Percentiles rank a stretch among this genome's conserved stretches.
These are phyloP conservation scores for Piliocolobus tephrosceles DNA, from an alignment of 2,113 vertebrate genomes.

Conservation along the genomic window DNA sequence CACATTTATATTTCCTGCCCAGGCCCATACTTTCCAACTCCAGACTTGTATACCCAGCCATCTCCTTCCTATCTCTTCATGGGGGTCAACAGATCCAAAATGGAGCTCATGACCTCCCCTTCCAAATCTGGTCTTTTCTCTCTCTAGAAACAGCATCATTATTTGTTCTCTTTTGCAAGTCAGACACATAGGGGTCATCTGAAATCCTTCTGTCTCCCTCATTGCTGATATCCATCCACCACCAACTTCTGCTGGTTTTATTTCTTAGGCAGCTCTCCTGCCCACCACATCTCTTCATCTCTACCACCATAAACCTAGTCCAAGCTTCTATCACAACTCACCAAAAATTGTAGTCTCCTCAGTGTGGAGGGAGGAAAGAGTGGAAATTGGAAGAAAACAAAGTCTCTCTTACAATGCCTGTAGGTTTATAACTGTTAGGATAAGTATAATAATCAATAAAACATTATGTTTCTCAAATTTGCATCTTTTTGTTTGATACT, in stretches of 20 bases:
- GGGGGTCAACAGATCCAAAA: background rate
- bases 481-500: background rate
- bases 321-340: background rate
- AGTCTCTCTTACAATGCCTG: background rate
- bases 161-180: background rate
- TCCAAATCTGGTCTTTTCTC: background rate
- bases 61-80: background rate
- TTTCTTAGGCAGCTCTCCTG: background rate
- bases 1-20: background rate
- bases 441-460: constrained; percentile 12
- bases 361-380: background rate
- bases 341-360: background rate
- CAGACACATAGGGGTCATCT: background rate
- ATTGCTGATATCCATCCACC: background rate
- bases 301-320: background rate
- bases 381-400: background rate
- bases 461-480: background rate
- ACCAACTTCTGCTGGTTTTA: background rate
- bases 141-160: background rate
- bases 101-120: background rate
- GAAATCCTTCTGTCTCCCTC: background rate
- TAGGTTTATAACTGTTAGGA: background rate
- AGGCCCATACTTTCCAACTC: background rate
- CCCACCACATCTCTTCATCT: background rate
- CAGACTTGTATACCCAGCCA: background rate